These are phyloP conservation scores for Rotaria macrura DNA, from an alignment of 2,888 invertebrate species.

Conservation along the genomic window DNA sequence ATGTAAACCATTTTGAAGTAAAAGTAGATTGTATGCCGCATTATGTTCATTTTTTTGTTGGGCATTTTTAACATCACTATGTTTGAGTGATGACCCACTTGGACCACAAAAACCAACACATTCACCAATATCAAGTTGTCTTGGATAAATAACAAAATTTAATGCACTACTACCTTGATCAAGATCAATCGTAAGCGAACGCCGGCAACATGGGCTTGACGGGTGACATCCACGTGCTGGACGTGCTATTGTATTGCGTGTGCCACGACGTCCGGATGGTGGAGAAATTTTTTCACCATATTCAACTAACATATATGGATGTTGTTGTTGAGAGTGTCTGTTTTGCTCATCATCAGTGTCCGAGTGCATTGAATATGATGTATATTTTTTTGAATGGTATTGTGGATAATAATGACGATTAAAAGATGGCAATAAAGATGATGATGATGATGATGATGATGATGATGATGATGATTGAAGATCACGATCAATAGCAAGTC, in stretches of 20 bases:
- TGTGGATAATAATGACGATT: background rate
- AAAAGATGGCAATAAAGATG: background rate
- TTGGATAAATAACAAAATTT: conserved; percentile 4
- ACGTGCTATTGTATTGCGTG: background rate
- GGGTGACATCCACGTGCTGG: background rate
- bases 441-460: background rate
- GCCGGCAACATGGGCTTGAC: conserved; percentile 2
- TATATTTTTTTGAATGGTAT: background rate
- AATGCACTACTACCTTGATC: background rate
- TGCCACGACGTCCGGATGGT: background rate
- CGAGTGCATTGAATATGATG: background rate
- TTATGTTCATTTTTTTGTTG: background rate
- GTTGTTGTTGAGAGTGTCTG: background rate
- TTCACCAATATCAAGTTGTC: conserved; percentile 2
- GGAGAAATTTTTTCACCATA: background rate
- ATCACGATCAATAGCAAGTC: background rate
- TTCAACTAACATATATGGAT: background rate
- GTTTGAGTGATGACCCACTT: background rate
- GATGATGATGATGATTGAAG: background rate
- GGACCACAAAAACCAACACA: background rate
- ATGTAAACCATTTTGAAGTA: background rate
- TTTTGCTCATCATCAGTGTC: background rate
- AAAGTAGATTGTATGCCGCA: background rate
- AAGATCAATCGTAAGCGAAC: background rate
- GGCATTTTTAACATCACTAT: background rate